Evolutionary conservation across 2,888 invertebrate species (phyloP).

Genomic region (Galerucella nymphaeae): DNA sequence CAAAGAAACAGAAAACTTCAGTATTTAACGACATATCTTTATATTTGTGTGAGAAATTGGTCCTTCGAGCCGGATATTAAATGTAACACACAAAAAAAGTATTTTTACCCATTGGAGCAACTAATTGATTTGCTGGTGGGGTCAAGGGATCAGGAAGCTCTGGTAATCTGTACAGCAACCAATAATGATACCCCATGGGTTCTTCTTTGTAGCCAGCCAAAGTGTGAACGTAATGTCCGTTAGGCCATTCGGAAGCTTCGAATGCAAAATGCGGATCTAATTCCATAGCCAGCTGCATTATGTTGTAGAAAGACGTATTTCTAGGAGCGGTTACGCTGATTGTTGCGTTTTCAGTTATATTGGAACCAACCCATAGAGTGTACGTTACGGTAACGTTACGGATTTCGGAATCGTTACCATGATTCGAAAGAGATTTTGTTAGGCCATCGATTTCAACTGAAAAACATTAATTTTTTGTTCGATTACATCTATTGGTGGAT

Average conservation of each 20-base stretch:
- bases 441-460: constrained; percentile 62
- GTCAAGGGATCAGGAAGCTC: constrained; percentile 82
- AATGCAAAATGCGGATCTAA: constrained; percentile 73
- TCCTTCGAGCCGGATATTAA: too few species aligned
- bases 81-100: too few species aligned
- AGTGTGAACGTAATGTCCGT: constrained; percentile 92
- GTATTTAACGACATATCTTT: too few species aligned
- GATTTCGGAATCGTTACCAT: constrained; percentile 71
- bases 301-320: constrained; percentile 72
- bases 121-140: constrained; percentile 87
- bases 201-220: constrained; percentile 83
- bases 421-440: constrained; percentile 58
- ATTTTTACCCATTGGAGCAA: constrained; percentile 84
- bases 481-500: too few species aligned
- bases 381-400: constrained; percentile 84
- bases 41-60: too few species aligned
- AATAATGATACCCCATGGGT: constrained; percentile 88
- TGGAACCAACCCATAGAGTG: constrained; percentile 89
- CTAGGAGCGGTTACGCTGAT: constrained; percentile 80
- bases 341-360: constrained; percentile 84
- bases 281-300: constrained; percentile 86
- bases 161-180: constrained; percentile 86
- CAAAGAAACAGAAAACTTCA: constrained; percentile 55
- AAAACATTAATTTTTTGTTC: constrained; percentile 35
- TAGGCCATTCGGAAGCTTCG: constrained; percentile 88